Evolutionary conservation across 2,113 vertebrate genomes (phyloP).

Genomic region (Daubentonia madagascariensis): DNA sequence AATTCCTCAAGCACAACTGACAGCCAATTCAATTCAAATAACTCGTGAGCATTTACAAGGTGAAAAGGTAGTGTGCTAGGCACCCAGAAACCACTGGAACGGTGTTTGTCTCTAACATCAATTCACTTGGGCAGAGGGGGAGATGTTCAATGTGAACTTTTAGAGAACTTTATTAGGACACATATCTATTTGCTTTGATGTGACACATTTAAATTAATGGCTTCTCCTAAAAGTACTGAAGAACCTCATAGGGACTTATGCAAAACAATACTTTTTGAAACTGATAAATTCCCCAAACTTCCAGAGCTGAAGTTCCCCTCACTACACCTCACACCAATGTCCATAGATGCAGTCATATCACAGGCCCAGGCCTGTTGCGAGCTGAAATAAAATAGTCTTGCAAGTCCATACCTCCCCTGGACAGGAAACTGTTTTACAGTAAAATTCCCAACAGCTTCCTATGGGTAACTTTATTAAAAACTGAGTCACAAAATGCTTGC

Average conservation of each 20-base stretch:
- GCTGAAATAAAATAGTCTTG: background rate
- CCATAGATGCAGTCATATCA: background rate
- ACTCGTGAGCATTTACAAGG: background rate
- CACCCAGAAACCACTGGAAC: background rate
- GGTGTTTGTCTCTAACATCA: fast-evolving
- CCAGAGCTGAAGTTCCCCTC: background rate
- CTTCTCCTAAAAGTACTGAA: background rate
- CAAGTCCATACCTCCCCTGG: background rate
- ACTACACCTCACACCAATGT: fast-evolving
- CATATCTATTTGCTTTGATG: background rate
- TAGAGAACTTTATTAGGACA: background rate
- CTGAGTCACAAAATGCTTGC: conserved; percentile 3
- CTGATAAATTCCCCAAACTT: conserved; percentile 48
- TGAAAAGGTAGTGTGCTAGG: background rate
- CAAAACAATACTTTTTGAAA: conserved; percentile 26
- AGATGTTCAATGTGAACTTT: background rate
- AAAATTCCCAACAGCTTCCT: background rate
- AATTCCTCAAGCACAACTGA: background rate
- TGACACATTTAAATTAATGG: background rate
- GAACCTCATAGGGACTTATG: background rate
- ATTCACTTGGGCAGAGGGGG: background rate
- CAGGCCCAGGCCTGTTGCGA: background rate
- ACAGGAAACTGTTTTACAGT: background rate
- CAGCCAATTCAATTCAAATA: conserved; percentile 19
- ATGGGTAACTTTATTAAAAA: background rate